These are phyloP conservation scores for Chondrilla cf. caribensis DNA, from an alignment of 37 sponge, comb jelly and placozoan species.

Conservation along the genomic window DNA sequence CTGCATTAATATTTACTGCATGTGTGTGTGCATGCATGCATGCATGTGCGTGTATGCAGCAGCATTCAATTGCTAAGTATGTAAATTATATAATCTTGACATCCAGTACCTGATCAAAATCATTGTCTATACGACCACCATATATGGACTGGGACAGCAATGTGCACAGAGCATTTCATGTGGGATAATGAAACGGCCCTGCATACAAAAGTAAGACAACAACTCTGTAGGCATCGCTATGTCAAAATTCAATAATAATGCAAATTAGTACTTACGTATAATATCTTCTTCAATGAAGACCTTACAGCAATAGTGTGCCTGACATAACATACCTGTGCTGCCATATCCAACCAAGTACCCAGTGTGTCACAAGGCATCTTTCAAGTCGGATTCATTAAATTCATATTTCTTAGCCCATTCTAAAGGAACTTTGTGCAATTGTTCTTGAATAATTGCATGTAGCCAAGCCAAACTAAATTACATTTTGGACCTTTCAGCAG, in stretches of 20 bases:
- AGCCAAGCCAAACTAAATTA: constrained; percentile 97
- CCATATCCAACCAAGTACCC: constrained; percentile 90
- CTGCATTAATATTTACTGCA: no score
- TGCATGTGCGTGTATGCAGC: background rate
- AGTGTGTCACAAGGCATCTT: constrained; percentile 93
- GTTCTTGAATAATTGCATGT: constrained; percentile 93
- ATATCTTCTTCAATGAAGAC: no score
- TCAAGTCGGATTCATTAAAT: constrained; percentile 94
- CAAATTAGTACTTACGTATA: no score
- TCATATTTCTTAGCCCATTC: constrained; percentile 98
- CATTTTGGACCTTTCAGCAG: constrained; percentile 84
- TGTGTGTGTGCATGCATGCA: background rate
- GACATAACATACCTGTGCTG: constrained; percentile 61
- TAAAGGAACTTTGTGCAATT: constrained; percentile 87
- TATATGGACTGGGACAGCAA: constrained; percentile 96
- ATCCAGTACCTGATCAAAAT: constrained; percentile 87
- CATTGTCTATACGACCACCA: constrained; percentile 97
- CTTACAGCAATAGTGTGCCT: background rate
- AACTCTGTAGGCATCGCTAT: no score
- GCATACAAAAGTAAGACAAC: background rate
- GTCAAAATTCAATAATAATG: background rate
- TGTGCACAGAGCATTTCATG: constrained; percentile 88
- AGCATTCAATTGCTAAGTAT: no score
- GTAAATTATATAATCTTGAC: no score
- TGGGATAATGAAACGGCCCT: constrained; percentile 87